phyloP scores from a whole-genome alignment of 2,888 invertebrate genomes.

The Lepetodrilus schrolli region DNA sequence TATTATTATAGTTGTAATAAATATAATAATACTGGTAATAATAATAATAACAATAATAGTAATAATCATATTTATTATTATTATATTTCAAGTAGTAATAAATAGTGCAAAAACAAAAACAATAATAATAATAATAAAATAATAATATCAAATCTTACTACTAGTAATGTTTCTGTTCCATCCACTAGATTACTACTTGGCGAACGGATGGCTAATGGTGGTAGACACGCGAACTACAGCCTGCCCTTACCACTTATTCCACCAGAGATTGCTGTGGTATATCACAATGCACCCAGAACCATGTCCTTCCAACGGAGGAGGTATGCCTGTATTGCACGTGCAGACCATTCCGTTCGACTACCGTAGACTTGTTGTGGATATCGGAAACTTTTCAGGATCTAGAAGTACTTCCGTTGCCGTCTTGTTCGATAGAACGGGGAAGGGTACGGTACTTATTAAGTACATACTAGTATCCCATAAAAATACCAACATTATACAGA shows the following conservation, averaged over 20 bases:
- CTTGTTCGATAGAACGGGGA: slow-evolving; percentile 12
- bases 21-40: no score
- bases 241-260: slow-evolving; percentile 9
- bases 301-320: not conserved
- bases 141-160: not conserved
- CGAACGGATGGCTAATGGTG: slow-evolving; percentile 10
- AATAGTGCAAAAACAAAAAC: not conserved
- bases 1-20: no score
- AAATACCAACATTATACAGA: no score
- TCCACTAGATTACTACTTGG: not conserved
- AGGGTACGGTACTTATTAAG: not conserved
- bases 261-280: not conserved
- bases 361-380: not conserved
- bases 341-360: slow-evolving; percentile 20
- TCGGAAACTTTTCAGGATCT: slow-evolving; percentile 1
- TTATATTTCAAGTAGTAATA: not conserved
- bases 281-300: not conserved
- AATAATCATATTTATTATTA: not conserved
- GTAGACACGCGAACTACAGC: not conserved
- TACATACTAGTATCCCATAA: no score
- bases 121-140: not conserved
- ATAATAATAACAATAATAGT: not conserved
- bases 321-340: not conserved
- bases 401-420: not conserved
- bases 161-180: no score